These are phyloP conservation scores for Sepiola atlantica DNA, from an alignment of 2,888 invertebrate genomes.

Conservation along the genomic window DNA sequence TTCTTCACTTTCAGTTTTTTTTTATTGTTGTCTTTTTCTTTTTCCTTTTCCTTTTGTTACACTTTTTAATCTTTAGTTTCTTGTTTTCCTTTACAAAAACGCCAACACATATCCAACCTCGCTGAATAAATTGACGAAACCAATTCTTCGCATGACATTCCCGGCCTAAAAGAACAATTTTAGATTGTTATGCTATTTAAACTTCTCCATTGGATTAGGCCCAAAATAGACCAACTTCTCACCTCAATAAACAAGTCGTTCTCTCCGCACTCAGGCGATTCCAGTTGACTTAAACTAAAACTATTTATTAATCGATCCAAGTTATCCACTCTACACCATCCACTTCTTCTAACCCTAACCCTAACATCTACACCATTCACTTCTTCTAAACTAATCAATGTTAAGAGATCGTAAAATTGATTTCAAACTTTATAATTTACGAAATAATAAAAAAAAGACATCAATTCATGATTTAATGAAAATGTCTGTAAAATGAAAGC, in stretches of 20 bases:
- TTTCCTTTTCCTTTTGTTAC: not conserved
- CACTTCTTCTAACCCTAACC: no score
- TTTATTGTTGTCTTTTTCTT: not conserved
- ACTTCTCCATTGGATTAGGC: not conserved
- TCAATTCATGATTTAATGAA: not conserved
- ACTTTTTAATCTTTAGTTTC: not conserved
- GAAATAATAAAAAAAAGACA: not conserved
- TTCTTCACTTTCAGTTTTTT: not conserved
- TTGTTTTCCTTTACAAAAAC: not conserved
- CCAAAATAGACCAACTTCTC: not conserved
- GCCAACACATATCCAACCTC: not conserved
- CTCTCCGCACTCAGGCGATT: not conserved
- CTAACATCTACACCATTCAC: no score
- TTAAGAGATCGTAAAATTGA: not conserved
- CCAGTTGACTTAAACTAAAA: not conserved
- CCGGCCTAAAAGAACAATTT: not conserved
- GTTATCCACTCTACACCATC: no score
- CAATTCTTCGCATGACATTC: not conserved
- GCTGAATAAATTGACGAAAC: constrained; percentile 32
- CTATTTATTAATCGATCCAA: not conserved
- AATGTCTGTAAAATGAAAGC: not conserved
- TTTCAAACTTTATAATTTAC: not conserved
- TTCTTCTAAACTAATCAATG: no score
- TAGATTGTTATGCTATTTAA: not conserved
- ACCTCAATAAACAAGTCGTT: not conserved